Evolutionary conservation across 2,888 invertebrate species (phyloP), one percentile per base, ranked within the genome.

Genomic region (Neoaliturus tenellus): DNA sequence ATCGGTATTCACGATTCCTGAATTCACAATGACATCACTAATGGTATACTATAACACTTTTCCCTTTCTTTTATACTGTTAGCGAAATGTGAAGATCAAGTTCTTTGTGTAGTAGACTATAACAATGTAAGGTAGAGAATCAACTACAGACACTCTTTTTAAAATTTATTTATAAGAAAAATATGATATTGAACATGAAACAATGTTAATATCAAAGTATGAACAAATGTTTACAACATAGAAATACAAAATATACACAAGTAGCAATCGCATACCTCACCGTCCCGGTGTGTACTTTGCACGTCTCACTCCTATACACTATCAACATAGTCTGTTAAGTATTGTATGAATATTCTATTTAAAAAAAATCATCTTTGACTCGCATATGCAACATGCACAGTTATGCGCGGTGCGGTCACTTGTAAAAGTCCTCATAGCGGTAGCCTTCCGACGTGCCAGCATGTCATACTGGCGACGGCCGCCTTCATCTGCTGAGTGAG

Each of bases 401-500:
- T 14, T n/a, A n/a, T n/a, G n/a, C n/a, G n/a, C n/a, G n/a, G n/a
- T n/a, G n/a, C n/a, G n/a, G 14, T 62, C 62, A 62, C 62, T 62
- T 62, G 31, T 62, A 51, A 51, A 51, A 62, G 62, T 62, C 62
- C 12, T 1, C 1, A 31, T 62, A 62, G n/a, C 31, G 1, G 62
- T 71, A 39, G 55, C 48, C 55, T 17, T 84, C 81, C 81, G 81
- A 81, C n/a, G 58, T 75, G 84, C 84, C 84, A 84, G 84, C 67
- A 5, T 81, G 55, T 84, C 84, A 84, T 62, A 84, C 84, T 84
- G 84, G 84, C 84, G 78, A 62, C 20, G 28, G 75, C 78, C 84
- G 82, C 58, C 84, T 84, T 84, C 84, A 84, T 81, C 84, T 84
- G 25, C 67, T 67, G 1, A 84, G 67, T 1, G 95, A 95, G 90